Evolutionary conservation across 2,113 vertebrate species (phyloP), one percentile per base, ranked within the genome.

Genomic region (Aviceda subcristata): DNA sequence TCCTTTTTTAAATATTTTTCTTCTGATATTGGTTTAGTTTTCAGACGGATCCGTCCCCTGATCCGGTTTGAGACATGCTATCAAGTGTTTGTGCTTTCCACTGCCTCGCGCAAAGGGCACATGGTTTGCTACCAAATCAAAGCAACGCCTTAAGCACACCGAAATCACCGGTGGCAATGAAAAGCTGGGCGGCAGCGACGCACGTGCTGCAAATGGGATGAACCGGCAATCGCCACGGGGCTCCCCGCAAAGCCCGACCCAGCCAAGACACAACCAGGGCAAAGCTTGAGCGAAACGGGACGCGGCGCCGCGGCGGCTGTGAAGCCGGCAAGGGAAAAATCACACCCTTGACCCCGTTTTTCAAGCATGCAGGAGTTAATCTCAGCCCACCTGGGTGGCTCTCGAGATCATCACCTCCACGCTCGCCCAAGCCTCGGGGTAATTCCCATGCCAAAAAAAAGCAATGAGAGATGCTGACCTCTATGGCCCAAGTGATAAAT

Each of bases 261-360:
- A 59, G 21, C 39, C 15, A 16, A 73, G 57, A 83, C 27, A 22
- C 57, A 60, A 26, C 10, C 12, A 38, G 55, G 15, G 30, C 24
- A 34, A 80, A 95, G 39, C 5, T 24, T 1, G 9, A 69, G 20
- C 3, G 13, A 72, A 56, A 59, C 2, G 7, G 23, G 36, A 27
- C 23, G 5, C 2, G 11, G 6, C 32, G 51, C 64, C 1, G 0
- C 3, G 2, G 11, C 2, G 4, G 21, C n/a, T 39, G 34, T 4
- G 34, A 72, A n/a, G 16, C 4, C 1, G 3, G 15, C 18, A 45
- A 41, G 29, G 0, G 38, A 26, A 76, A 76, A 80, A 59, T 73
- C 46, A 34, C 41, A 39, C 9, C 17, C 20, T 56, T n/a, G 32
- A 76, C n/a, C 22, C 50, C 2, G 0, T 71, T 85, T 85, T 68